A percentile compares a stretch with the other conserved stretches of the same genome.
phyloP scores from a whole-genome alignment of 2,888 invertebrate genomes.

The Ichneumoninae sp. region DNA sequence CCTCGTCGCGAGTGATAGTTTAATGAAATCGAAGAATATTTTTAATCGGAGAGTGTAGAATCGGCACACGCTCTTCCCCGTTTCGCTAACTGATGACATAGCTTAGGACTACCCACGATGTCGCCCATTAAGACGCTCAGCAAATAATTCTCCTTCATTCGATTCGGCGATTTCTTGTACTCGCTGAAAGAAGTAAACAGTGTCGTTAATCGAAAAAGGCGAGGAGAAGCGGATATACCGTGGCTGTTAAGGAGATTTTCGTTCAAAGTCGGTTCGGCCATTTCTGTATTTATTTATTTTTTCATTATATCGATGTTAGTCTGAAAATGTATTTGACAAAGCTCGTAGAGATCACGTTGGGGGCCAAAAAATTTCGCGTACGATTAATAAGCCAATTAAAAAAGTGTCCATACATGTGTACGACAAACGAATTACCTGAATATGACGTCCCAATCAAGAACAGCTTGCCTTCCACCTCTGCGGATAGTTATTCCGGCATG shows the following conservation, averaged over 20 bases:
- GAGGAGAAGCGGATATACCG: neutral
- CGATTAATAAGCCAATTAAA: neutral
- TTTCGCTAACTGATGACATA: conserved; percentile 93
- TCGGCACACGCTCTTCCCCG: conserved; percentile 86
- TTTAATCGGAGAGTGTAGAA: conserved; percentile 68
- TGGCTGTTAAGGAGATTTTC: neutral
- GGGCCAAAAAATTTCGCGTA: neutral
- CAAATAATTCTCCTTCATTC: conserved; percentile 90
- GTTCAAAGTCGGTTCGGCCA: conserved; percentile 9
- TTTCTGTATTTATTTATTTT: neutral
- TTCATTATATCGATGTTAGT: neutral
- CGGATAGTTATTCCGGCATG: conserved; percentile 86
- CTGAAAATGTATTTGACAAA: neutral
- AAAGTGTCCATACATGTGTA: neutral
- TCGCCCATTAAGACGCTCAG: conserved; percentile 94
- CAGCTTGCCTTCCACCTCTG: conserved; percentile 85
- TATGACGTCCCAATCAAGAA: conserved; percentile 90
- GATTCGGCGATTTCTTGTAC: conserved; percentile 90
- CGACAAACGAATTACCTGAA: conserved; percentile 87
- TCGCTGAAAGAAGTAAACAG: conserved; percentile 86
- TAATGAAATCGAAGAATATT: neutral
- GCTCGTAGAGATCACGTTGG: neutral
- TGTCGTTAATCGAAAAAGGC: conserved; percentile 56
- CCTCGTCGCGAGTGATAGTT: neutral
- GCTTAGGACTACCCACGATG: conserved; percentile 91